Evolutionary conservation across 1,140 invertebrate genomes (phyloP).

Genomic region (Dermatophagoides farinae): DNA sequence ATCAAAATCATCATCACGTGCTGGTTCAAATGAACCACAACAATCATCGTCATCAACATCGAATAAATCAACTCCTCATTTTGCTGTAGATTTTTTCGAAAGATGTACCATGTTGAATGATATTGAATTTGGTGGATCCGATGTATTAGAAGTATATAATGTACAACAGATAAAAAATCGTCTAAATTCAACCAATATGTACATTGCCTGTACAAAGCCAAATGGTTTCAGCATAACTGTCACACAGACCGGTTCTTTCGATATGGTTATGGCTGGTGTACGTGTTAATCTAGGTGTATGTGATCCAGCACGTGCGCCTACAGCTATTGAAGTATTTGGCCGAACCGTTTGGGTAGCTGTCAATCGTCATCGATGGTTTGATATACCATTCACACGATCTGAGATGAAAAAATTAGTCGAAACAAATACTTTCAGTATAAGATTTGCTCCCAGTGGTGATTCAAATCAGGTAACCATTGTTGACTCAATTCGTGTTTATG

Average conservation of each 20-base stretch:
- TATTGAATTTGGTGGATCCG: slow-evolving; percentile 85
- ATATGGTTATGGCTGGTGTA: slow-evolving; percentile 50
- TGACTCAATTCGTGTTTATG: slow-evolving; percentile 77
- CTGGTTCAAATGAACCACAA: neutral
- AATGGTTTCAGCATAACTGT: slow-evolving; percentile 73
- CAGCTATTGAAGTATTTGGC: slow-evolving; percentile 66
- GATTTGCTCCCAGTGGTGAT: slow-evolving; percentile 67
- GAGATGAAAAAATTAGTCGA: slow-evolving; percentile 70
- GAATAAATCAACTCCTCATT: slow-evolving; percentile 32
- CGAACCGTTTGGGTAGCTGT: slow-evolving; percentile 52
- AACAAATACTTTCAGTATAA: slow-evolving; percentile 52
- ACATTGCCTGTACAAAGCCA: slow-evolving; percentile 66
- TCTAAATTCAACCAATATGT: slow-evolving; percentile 68
- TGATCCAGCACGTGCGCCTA: slow-evolving; percentile 57
- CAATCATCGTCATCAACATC: neutral
- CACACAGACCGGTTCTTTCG: slow-evolving; percentile 38
- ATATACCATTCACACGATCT: slow-evolving; percentile 77
- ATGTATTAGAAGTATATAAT: slow-evolving; percentile 85
- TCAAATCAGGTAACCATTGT: slow-evolving; percentile 71
- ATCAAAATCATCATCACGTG: slow-evolving; percentile 14
- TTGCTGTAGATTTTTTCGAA: slow-evolving; percentile 92
- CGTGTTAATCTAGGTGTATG: slow-evolving; percentile 66
- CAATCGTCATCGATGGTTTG: slow-evolving; percentile 70
- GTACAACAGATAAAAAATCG: slow-evolving; percentile 78
- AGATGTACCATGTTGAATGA: slow-evolving; percentile 73